Evolutionary conservation across 2,888 invertebrate genomes (phyloP), one percentile per base, ranked within the genome.

Genomic region (Hyles lineata): DNA sequence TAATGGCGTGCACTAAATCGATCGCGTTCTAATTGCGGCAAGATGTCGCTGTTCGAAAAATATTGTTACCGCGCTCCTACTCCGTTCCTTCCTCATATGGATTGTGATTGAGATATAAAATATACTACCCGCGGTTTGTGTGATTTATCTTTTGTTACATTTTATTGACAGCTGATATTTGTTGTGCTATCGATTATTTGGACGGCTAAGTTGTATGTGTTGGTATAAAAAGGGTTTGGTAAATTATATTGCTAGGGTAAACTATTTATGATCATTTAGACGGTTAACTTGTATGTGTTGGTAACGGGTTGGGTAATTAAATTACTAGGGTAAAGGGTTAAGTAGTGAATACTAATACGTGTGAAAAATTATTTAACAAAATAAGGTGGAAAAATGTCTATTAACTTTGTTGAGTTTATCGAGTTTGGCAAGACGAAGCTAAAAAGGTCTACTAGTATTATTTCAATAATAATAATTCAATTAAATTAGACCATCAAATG

Each of bases 11-110:
- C 78, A 79, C 79, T 75, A 83, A 86, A 88, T 88, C 82, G 83
- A 88, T 85, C 82, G 78, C 74, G 74, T 73, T 81, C 82, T 87
- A 86, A 90, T 87, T 87, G 81, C 76, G 74, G 79, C 83, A 87
- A 88, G 85, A 87, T 83, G 86, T 82, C 82, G 77, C 79, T 78
- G 55, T 71, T 62, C 21, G 43, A 67, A 67, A 70, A 73, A 73
- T 70, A 73, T 73, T 73, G 70, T 52, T 70, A 70, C 52, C 70
- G 35, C 25, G 43, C 43, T 43, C 29, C 23, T 35, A 55, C 70
- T 32, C 74, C 70, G 76, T 74, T 73, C 74, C 73, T 74, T 76
- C 76, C 76, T 72, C 77, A 74, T 78, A 80, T 77, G 79, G 76
- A 25, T n/a, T 70, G 71, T 75, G 78, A 83, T 80, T 79, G 80